Evolutionary conservation across 2,113 vertebrate genomes (phyloP).

Genomic region (Pangasianodon gigas): DNA sequence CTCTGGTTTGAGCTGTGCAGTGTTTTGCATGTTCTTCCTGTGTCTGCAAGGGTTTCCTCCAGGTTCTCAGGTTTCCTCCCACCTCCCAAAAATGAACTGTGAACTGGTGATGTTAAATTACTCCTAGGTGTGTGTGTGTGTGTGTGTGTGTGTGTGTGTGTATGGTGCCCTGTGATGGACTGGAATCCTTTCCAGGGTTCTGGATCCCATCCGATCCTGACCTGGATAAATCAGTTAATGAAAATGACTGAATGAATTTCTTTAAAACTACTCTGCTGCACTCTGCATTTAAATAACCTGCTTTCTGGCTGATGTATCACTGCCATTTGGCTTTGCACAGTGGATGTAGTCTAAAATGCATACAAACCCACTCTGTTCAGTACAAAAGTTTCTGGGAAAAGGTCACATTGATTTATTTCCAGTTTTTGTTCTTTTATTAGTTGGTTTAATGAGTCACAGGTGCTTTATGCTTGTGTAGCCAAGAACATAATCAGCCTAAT

Average conservation of each 20-base stretch:
- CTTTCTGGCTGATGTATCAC: neutral
- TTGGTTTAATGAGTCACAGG: neutral
- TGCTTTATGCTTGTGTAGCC: neutral
- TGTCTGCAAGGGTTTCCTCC: neutral
- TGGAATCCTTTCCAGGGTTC: neutral
- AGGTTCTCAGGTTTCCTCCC: neutral
- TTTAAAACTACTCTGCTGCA: neutral
- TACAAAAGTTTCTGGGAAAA: neutral
- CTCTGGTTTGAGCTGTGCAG: neutral
- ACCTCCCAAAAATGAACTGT: neutral
- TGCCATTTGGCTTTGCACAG: neutral
- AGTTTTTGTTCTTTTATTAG: neutral
- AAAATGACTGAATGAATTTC: neutral
- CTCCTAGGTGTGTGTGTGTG: neutral
- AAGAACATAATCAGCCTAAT: conserved; percentile 10
- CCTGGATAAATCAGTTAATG: neutral
- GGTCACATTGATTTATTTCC: conserved; percentile 2
- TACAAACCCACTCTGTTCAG: neutral
- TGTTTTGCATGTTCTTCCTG: neutral
- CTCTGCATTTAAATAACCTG: conserved; percentile 14
- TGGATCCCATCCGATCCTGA: neutral
- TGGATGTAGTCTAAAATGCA: neutral
- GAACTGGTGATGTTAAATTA: neutral
- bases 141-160: neutral
- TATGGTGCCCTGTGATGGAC: neutral